phyloP scores from a whole-genome alignment of 2,888 invertebrate genomes.

The Linnaemya vulpina region DNA sequence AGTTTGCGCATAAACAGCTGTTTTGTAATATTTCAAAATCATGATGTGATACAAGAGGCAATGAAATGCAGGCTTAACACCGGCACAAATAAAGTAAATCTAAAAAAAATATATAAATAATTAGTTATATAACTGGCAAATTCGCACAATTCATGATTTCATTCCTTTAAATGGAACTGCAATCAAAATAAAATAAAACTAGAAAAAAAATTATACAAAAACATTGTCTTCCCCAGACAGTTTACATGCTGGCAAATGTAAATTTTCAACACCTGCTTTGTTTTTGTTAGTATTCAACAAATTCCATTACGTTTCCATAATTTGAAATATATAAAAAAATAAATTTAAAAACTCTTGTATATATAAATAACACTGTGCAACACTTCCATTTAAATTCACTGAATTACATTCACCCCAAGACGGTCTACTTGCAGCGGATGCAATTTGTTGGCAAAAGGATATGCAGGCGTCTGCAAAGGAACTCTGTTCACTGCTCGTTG shows the following conservation, averaged over 20 bases:
- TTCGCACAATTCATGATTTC: not conserved
- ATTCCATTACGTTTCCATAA: slow-evolving; percentile 6
- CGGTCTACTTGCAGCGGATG: slow-evolving; percentile 14
- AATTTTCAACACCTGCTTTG: slow-evolving; percentile 38
- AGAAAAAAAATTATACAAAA: not conserved
- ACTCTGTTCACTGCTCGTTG: not conserved
- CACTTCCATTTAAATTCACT: slow-evolving; percentile 6
- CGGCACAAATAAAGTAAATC: too few species aligned
- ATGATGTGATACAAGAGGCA: too few species aligned
- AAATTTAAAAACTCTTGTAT: not conserved
- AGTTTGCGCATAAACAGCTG: too few species aligned
- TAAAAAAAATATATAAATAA: too few species aligned
- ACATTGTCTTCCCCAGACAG: slow-evolving; percentile 19
- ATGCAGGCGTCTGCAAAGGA: slow-evolving; percentile 46
- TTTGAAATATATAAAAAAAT: too few species aligned
- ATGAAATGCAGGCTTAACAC: too few species aligned
- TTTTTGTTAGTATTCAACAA: slow-evolving; percentile 10
- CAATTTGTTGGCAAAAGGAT: slow-evolving; percentile 31
- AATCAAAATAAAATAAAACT: not conserved
- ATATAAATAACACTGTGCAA: not conserved
- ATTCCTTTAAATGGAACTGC: not conserved
- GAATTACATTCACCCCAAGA: slow-evolving; percentile 32
- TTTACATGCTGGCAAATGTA: not conserved
- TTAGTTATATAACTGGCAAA: too few species aligned
- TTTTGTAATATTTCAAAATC: too few species aligned